Percentiles rank a stretch among this genome's conserved stretches.
Conservation (phyloP, 2,113 vertebrate genomes). For the Chloropsis hardwickii region DNA sequence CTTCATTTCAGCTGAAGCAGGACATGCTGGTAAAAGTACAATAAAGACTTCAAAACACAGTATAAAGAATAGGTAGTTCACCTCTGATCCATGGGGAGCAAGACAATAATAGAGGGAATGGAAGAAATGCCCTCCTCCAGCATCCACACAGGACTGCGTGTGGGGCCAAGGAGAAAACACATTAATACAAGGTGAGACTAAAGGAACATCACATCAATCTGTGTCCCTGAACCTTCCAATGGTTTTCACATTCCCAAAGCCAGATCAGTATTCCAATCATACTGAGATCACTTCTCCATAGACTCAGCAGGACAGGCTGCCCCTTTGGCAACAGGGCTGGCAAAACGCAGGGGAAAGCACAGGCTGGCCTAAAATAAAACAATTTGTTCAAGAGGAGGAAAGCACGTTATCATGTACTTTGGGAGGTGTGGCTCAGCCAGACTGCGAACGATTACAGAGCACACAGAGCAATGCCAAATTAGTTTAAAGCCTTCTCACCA, state of each 20-base stretch:
- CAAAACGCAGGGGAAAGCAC: background rate
- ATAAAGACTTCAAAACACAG: background rate
- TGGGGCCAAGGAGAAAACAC: background rate
- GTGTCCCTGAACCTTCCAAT: background rate
- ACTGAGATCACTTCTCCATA: background rate
- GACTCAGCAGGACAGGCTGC: background rate
- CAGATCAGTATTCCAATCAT: background rate
- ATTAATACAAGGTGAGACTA: background rate
- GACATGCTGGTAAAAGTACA: background rate
- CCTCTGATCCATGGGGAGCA: background rate
- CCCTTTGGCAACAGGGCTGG: background rate
- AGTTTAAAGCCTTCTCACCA: background rate
- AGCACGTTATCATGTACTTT: background rate
- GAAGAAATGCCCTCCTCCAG: background rate
- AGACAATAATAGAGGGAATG: background rate
- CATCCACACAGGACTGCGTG: accelerated
- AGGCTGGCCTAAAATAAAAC: background rate
- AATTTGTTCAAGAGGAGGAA: background rate
- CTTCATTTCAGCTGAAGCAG: background rate
- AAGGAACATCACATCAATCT: background rate
- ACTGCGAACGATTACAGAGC: background rate
- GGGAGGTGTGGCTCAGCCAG: background rate
- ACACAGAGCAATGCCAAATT: background rate
- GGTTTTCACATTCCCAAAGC: background rate
- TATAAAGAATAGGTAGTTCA: background rate